Percentiles rank a stretch among this genome's conserved stretches.
Evolutionary conservation across 2,888 invertebrate genomes (phyloP).

Genomic region (Venustoraphidia nigricollis): DNA sequence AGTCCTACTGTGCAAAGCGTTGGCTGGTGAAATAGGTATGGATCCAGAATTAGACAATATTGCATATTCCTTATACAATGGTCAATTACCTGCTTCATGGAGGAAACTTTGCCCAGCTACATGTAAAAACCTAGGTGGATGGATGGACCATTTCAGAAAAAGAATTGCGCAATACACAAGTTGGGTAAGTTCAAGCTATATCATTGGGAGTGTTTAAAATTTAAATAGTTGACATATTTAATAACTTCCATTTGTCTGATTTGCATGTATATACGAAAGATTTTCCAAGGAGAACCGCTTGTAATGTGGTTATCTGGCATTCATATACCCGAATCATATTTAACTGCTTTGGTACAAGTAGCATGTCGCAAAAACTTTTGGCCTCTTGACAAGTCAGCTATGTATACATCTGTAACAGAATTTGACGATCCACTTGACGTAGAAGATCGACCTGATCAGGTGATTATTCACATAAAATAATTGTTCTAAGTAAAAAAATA

Average conservation of each 20-base stretch:
- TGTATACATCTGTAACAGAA: slow-evolving; percentile 61
- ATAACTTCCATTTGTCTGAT: neutral
- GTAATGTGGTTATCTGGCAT: slow-evolving; percentile 87
- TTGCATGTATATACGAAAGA: neutral
- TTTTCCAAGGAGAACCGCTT: slow-evolving; percentile 50
- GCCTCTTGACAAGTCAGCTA: slow-evolving; percentile 78
- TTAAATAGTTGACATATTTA: neutral
- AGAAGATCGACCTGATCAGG: slow-evolving; percentile 62
- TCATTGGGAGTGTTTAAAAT: neutral
- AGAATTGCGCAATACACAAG: slow-evolving; percentile 56
- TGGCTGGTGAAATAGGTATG: slow-evolving; percentile 89
- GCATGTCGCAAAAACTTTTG: slow-evolving; percentile 79
- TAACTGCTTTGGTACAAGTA: slow-evolving; percentile 83
- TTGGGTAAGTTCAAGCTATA: slow-evolving; percentile 43
- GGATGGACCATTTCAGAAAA: slow-evolving; percentile 74
- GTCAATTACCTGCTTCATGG: slow-evolving; percentile 70
- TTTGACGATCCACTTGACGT: slow-evolving; percentile 57
- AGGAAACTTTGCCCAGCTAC: slow-evolving; percentile 68
- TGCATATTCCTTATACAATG: slow-evolving; percentile 68
- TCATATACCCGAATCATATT: slow-evolving; percentile 83
- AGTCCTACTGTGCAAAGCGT: slow-evolving; percentile 59
- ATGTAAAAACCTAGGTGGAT: slow-evolving; percentile 69
- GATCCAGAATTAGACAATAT: slow-evolving; percentile 71
- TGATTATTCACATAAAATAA: slow-evolving; percentile 24
- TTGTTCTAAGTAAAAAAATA: neutral